phyloP scores from a whole-genome alignment of 2,888 invertebrate species.

The Meta bourneti region DNA sequence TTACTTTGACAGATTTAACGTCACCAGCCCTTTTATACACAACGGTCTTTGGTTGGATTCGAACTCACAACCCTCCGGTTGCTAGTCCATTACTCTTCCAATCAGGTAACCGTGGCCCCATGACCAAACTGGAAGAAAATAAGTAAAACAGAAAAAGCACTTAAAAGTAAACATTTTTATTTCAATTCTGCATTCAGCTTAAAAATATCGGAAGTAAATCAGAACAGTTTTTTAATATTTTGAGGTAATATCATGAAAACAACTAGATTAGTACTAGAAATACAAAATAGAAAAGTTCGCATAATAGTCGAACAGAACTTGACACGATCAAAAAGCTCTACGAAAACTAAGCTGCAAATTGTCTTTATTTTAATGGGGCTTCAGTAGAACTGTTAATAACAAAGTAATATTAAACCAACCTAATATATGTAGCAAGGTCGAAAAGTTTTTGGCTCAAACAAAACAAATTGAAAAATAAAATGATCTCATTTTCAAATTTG shows the following conservation, averaged over 20 bases:
- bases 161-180: conserved; percentile 59
- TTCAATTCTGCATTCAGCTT: conserved; percentile 52
- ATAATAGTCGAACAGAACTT: neutral
- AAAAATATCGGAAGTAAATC: conserved; percentile 49
- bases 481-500: neutral
- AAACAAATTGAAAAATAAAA: neutral
- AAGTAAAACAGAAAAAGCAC: neutral
- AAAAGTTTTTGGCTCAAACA: neutral
- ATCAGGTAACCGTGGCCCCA: no score
- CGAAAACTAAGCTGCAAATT: neutral
- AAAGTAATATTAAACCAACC: no score
- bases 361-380: neutral
- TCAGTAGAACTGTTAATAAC: neutral
- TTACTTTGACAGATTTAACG: no score
- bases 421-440: neutral
- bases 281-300: conserved; percentile 35
- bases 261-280: conserved; percentile 23
- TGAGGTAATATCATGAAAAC: conserved; percentile 52
- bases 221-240: conserved; percentile 9
- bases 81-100: no score
- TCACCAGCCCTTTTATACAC: no score
- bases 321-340: neutral
- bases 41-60: no score
- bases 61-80: no score
- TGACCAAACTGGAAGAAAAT: neutral